Base-by-base conservation (phyloP, 2,888 invertebrate species). In the Bhutanitis thaidina region DNA sequence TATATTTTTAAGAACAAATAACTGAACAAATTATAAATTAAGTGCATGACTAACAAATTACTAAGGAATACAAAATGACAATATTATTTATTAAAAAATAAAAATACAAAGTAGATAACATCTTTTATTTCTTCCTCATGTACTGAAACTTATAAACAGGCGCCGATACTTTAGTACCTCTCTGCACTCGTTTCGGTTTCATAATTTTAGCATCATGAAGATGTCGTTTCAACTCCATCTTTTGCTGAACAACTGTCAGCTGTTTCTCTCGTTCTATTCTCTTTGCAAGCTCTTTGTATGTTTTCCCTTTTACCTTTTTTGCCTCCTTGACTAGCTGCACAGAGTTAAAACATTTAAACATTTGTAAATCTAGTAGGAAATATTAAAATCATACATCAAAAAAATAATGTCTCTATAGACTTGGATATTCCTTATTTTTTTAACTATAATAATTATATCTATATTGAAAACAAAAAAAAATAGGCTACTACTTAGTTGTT, bases 81-180 rank as follows among this genome's bases (percentile, higher is more conserved):
- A 52, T 15, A 56, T 37, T 69, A 67, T 67, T 67, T 68, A 69
- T 67, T 66, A 55, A 47, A 44, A 58, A 57, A 59, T 58, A 53
- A 56, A 60, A 51, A 54, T 27, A 53, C 8, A 37, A 15, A 51
- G 27, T 12, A 13, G 5, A 40, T n/a, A 14, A 16, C 27, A 41
- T 25, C 10, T 65, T 65, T 91, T 84, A 96, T 81, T 93, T 93
- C 73, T 96, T 96, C 60, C 97, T 91, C 73, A 95, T 93, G 69
- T 93, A 96, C 60, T 93, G 93, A 91, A 97, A 97, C 63, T 92
- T 86, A 72, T 95, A 97, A 3, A 96, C 90, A 0, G 97, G 94
- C 0, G 96, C 93, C 0, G 92, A 74, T 10, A 91, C 80, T 60
- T 93, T 93, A 0, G 93, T 93, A 1, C 92, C 96, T 5, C 77